These are phyloP conservation scores for Epinephelus malabaricus DNA, from an alignment of 2,797 vertebrate genomes.

Conservation along the genomic window DNA sequence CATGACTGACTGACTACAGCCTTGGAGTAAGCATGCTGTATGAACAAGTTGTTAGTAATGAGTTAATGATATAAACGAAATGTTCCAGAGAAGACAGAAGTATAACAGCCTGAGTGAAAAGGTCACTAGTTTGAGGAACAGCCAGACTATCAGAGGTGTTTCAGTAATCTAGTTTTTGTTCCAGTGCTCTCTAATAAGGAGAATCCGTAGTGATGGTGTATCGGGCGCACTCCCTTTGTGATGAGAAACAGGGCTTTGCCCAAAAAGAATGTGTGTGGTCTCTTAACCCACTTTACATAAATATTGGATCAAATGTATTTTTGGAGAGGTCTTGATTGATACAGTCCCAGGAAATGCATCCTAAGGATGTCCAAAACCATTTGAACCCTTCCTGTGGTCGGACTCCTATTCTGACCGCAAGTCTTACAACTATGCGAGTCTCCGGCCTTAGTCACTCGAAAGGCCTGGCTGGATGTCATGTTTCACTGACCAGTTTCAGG, in stretches of 20 bases:
- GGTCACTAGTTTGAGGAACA: background rate
- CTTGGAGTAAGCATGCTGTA: background rate
- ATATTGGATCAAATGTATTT: background rate
- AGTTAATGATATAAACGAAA: background rate
- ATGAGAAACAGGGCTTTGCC: background rate
- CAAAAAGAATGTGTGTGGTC: background rate
- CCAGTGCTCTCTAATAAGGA: background rate
- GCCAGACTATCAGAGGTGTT: too few species aligned
- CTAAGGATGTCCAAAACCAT: background rate
- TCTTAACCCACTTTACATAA: too few species aligned
- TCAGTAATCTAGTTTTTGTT: background rate
- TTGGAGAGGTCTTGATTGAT: background rate
- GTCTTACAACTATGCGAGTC: slow-evolving; percentile 19
- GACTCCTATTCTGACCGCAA: slow-evolving; percentile 9
- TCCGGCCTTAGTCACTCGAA: slow-evolving; percentile 9
- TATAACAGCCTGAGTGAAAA: background rate
- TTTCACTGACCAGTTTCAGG: slow-evolving; percentile 16
- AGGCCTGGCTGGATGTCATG: slow-evolving; percentile 15
- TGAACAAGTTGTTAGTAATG: background rate
- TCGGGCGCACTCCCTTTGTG: background rate
- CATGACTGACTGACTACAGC: background rate
- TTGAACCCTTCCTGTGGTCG: slow-evolving; percentile 12
- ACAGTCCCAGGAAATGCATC: background rate
- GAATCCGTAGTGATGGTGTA: background rate
- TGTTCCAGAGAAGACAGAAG: background rate